phyloP scores from a whole-genome alignment of 2,797 vertebrate species.

The Hoplostethus mediterraneus region DNA sequence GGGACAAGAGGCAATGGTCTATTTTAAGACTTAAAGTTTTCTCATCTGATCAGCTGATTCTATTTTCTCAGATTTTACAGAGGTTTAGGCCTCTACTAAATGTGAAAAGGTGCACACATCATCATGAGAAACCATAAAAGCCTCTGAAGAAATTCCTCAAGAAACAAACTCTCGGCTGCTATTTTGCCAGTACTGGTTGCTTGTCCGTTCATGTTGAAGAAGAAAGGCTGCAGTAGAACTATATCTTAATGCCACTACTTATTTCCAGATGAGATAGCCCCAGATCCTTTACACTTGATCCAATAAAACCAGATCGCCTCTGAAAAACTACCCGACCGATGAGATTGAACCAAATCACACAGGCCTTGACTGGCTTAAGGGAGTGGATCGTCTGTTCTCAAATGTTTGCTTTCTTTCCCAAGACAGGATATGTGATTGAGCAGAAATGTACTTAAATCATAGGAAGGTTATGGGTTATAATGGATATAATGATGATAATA shows the following conservation, averaged over 20 bases:
- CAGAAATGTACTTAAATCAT: background rate
- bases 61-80: background rate
- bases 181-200: background rate
- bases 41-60: background rate
- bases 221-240: background rate
- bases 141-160: background rate
- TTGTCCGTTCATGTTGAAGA: background rate
- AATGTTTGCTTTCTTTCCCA: conserved; percentile 22
- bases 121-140: background rate
- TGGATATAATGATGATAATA: conserved; percentile 1
- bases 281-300: background rate
- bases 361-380: background rate
- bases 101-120: background rate
- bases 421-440: conserved; percentile 4
- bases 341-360: background rate
- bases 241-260: background rate
- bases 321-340: background rate
- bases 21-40: conserved; percentile 23
- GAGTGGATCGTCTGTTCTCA: background rate
- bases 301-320: background rate
- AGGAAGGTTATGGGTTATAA: background rate
- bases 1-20: conserved; percentile 1
- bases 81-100: background rate
- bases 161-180: background rate
- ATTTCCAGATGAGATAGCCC: background rate